Evolutionary conservation across 2,113 vertebrate species (phyloP), one percentile per base, ranked within the genome.

Genomic region (Bucco capensis): DNA sequence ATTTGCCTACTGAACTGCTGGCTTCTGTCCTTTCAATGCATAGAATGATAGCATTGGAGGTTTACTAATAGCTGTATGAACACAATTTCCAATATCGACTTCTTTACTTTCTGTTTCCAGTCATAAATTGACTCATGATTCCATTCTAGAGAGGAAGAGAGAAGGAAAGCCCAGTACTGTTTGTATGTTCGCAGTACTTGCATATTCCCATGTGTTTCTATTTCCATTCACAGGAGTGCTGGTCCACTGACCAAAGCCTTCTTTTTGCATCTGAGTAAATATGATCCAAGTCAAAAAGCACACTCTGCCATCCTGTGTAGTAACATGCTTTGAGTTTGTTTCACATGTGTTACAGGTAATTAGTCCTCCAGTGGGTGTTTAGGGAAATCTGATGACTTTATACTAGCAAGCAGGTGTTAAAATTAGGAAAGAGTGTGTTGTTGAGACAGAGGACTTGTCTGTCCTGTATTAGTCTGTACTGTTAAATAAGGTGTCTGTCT

Each of bases 1-100:
- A 77, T 84, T 95, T 77, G 19, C 96, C 96, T 92, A 96, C 96
- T 89, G 69, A 96, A 73, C 96, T 96, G 87, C 95, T 97, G 96
- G 65, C 89, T 93, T 78, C 89, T 80, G 54, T 89, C 56, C 69
- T 82, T 44, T 19, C 70, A 73, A 23, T 72, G 50, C 50, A 85
- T 17, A 58, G 24, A 77, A n/a, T 93, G 85, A 75, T 71, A 46
- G 47, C 33, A 40, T 46, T 91, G 58, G 17, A 13, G 6, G 37
- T 79, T 80, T 94, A 62, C 88, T 86, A 84, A 87, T 86, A 75
- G 35, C 38, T 90, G 6, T 92, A 84, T 87, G 71, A 70, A 90
- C 94, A 75, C 40, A 71, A 30, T 80, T 88, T 77, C 70, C 77
- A 72, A 60, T 83, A 83, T 75, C 86, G 73, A 61, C 61, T 27